phyloP scores from a whole-genome alignment of 1,140 invertebrate genomes.

The Aphelenchoides avenae region DNA sequence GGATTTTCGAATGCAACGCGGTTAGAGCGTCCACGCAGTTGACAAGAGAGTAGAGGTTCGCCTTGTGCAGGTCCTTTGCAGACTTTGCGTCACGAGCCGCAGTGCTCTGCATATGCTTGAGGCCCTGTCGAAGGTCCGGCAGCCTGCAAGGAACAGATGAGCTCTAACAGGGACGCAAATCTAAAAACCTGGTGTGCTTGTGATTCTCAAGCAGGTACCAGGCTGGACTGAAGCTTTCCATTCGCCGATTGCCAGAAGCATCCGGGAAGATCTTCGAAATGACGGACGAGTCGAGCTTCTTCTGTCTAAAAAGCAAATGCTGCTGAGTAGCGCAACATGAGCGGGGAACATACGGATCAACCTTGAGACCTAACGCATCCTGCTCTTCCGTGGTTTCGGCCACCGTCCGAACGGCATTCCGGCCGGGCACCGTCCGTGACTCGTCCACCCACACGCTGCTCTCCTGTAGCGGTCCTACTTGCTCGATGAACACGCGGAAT shows the following conservation, averaged over 20 bases:
- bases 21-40: conserved; percentile 56
- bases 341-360: conserved; percentile 73
- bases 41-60: conserved; percentile 56
- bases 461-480: conserved; percentile 78
- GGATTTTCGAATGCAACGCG: conserved; percentile 39
- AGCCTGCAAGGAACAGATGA: conserved; percentile 44
- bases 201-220: conserved; percentile 96
- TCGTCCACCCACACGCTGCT: conserved; percentile 98
- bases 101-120: conserved; percentile 46
- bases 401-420: conserved; percentile 74
- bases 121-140: conserved; percentile 41
- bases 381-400: conserved; percentile 72
- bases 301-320: conserved; percentile 25
- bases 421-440: conserved; percentile 70
- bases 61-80: conserved; percentile 56
- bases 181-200: conserved; percentile 62
- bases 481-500: conserved; percentile 69
- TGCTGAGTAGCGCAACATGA: not conserved
- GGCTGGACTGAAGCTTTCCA: conserved; percentile 84
- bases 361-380: conserved; percentile 85
- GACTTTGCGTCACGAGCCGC: conserved; percentile 45
- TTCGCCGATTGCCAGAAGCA: conserved; percentile 79
- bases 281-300: conserved; percentile 26
- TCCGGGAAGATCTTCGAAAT: conserved; percentile 82
- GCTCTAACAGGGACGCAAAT: conserved; percentile 6